Evolutionary conservation across 2,113 vertebrate species (phyloP).

Genomic region (Bufo bufo): DNA sequence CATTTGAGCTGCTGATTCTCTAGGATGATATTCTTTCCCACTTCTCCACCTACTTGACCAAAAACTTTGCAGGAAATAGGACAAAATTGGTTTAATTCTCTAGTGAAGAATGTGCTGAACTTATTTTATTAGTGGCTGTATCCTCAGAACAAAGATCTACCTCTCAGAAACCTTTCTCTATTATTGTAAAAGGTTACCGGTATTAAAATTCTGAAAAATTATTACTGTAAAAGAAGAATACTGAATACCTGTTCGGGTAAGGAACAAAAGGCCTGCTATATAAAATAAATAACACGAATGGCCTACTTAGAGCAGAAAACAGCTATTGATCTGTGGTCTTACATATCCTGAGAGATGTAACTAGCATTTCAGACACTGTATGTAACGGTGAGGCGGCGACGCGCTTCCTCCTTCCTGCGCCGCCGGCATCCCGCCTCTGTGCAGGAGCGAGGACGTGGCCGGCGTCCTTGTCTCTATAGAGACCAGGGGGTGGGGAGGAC

Average conservation of each 20-base stretch:
- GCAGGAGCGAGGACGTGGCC: no score
- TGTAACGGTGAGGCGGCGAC: no score
- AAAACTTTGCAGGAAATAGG: background rate
- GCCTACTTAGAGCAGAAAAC: background rate
- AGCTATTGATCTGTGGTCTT: background rate
- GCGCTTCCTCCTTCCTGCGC: no score
- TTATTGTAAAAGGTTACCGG: slow-evolving; percentile 28
- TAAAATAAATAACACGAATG: slow-evolving; percentile 16
- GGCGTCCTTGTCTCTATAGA: no score
- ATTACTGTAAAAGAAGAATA: background rate
- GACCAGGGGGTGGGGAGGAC: no score
- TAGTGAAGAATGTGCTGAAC: background rate
- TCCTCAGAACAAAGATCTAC: background rate
- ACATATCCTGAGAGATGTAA: background rate
- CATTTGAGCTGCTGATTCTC: background rate
- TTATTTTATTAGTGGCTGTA: background rate
- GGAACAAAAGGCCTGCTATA: background rate
- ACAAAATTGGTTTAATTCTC: background rate
- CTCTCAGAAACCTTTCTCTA: background rate
- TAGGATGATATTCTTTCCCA: background rate
- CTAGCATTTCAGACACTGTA: background rate
- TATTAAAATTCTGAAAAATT: slow-evolving; percentile 11
- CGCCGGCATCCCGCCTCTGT: no score
- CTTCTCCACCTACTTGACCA: background rate
- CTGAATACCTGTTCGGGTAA: background rate